These are phyloP conservation scores for Psittacus erithacus DNA, from an alignment of 2,113 vertebrate genomes.

Conservation along the genomic window DNA sequence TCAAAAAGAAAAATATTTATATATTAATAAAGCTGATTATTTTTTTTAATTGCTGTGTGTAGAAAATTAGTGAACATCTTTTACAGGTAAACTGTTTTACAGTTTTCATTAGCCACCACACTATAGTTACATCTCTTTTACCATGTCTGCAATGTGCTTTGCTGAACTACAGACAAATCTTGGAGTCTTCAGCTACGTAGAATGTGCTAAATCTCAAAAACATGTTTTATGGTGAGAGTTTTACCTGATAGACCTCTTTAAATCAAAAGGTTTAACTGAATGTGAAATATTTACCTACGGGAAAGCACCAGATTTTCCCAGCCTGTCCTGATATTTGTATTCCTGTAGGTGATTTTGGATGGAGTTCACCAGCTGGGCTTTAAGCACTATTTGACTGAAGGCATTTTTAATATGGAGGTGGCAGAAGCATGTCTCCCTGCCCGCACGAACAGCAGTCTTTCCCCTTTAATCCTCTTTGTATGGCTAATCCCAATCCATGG, in stretches of 20 bases:
- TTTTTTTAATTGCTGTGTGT: not conserved
- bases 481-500: not conserved
- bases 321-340: not conserved
- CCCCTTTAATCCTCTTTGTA: not conserved
- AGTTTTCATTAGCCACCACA: not conserved
- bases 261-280: not conserved
- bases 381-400: rapidly evolving
- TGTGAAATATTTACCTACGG: not conserved
- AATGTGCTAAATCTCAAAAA: not conserved
- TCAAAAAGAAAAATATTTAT: not conserved
- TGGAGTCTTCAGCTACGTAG: rapidly evolving
- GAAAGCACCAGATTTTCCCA: not conserved
- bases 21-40: not conserved
- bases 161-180: not conserved
- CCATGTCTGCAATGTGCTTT: not conserved
- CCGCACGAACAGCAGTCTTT: rapidly evolving
- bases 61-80: not conserved
- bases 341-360: not conserved
- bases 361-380: not conserved
- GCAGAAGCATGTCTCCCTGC: not conserved
- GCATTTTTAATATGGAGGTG: not conserved
- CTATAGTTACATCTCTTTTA: not conserved
- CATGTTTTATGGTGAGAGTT: not conserved
- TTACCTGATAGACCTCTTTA: not conserved
- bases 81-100: not conserved